Base-by-base conservation (phyloP, 2,113 vertebrate species). In the Brachypteracias leptosomus region DNA sequence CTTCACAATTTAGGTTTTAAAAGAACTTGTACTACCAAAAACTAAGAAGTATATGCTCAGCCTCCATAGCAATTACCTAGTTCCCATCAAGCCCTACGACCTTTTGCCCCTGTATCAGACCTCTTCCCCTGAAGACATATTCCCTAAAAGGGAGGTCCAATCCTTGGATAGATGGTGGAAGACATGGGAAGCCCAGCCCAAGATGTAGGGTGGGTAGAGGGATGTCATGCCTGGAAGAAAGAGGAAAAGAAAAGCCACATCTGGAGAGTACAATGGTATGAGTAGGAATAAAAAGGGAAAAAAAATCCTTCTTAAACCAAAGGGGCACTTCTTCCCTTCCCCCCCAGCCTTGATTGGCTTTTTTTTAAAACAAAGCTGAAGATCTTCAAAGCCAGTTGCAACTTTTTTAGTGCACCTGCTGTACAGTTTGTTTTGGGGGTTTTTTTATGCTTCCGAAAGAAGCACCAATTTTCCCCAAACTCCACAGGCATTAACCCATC, bases 51-150 rank as follows among this genome's bases (percentile, higher is more conserved):
- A 46, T 49, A 70, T 19, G 62, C 71, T 81, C 35, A 68, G 54
- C 16, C 63, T 94, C 42, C 68, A 35, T 1, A 75, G 52, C 49
- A 49, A 90, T 93, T 74, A 71, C 59, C 62, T 84, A 94, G 33
- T 63, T 80, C 72, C 47, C 68, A 91, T 88, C 79, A 89, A 95
- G 65, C 80, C 88, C 83, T 93, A 77, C 0, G 10, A 86, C 40
- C 65, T 81, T 95, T 90, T 52, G 94, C 40, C 52, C 78, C 90
- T 55, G 52, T 71, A 91, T 68, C 47, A 92, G 68, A 90, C 16
- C 83, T 84, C 90, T 92, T 95, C 38, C 92, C 88, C 88, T 84
- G 40, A 93, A 88, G 88, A 92, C 25, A 90, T 44, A 93, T n/a
- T 78, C 57, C 95, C 85, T 88, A 80, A 93, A 91, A 95, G 82